Evolutionary conservation across 2,888 invertebrate species (phyloP), one percentile per base, ranked within the genome.

Genomic region (Mantis religiosa): DNA sequence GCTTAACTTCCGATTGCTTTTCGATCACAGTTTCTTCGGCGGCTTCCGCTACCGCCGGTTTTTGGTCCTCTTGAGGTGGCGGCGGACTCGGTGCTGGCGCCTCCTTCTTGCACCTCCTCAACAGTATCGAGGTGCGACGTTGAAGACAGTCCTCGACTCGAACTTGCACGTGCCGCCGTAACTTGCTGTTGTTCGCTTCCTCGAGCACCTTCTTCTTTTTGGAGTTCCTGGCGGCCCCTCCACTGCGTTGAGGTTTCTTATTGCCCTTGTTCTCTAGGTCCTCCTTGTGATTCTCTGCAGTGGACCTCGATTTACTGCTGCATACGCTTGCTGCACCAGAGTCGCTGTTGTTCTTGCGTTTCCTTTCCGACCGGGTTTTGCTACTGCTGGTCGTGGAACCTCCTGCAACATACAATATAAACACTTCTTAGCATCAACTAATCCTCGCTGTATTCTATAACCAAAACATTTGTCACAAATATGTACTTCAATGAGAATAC

Each of bases 131-230:
- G 41, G 54, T 85, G 82, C 88, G 87, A 28, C 34, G 88, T 91
- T 93, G 92, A 91, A 93, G 92, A 91, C 93, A 93, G 91, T 93
- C 93, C 91, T 93, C 93, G 41, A 93, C 93, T 83, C 93, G 92
- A 87, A 93, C 92, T 91, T 93, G 92, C 89, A 93, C 92, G 90
- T 93, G 92, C 91, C 93, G 92, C 28, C 85, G 84, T 91, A 93
- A 92, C 91, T 94, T 93, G 90, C 93, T 93, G 91, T 93, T 93
- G 91, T 92, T 93, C 81, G 93, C 92, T 90, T 93, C 93, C 91
- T 93, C 93, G 89, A 93, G 91, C 89, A 93, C 92, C 90, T 93
- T 93, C 91, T 93, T 93, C 91, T 93, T 93, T 3, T 71, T 71
- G 54, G 20, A 71, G 54, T 71, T 81, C 81, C 34, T 82, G 82